Conservation (phyloP, 2,888 invertebrate genomes). For the Xylota segnis region DNA sequence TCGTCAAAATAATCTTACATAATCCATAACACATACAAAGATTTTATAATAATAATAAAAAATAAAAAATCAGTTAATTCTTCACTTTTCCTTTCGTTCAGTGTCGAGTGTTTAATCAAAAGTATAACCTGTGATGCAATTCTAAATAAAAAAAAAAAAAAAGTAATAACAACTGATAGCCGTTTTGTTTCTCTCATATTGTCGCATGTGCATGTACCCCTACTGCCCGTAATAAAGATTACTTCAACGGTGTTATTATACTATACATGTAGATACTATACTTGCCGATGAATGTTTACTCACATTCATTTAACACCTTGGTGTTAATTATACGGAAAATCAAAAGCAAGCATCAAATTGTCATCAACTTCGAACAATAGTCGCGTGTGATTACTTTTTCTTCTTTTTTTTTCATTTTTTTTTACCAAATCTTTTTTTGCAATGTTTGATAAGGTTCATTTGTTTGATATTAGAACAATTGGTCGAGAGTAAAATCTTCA, state of each 20-base stretch:
- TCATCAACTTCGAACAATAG: slow-evolving; percentile 51
- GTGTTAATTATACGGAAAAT: slow-evolving; percentile 67
- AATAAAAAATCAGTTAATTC: slow-evolving; percentile 3
- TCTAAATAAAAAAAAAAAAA: slow-evolving; percentile 21
- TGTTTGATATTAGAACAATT: slow-evolving; percentile 42
- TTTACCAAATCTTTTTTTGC: background rate
- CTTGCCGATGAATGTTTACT: slow-evolving; percentile 42
- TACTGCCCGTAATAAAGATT: slow-evolving; percentile 25
- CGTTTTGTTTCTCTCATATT: slow-evolving; percentile 18
- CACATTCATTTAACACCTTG: slow-evolving; percentile 63
- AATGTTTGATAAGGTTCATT: slow-evolving; percentile 43
- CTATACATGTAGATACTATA: slow-evolving; percentile 26
- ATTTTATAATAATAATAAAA: background rate
- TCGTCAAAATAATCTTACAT: slow-evolving; percentile 26
- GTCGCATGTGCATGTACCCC: slow-evolving; percentile 13
- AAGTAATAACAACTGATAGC: slow-evolving; percentile 23
- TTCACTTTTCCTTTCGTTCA: slow-evolving; percentile 58
- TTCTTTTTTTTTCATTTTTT: too few species aligned
- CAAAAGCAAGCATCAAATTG: slow-evolving; percentile 57
- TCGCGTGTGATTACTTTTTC: slow-evolving; percentile 58
- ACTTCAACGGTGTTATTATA: slow-evolving; percentile 32
- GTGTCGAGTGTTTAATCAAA: slow-evolving; percentile 28
- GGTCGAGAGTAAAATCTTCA: slow-evolving; percentile 13
- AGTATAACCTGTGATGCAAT: slow-evolving; percentile 52
- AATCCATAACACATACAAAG: background rate